phyloP scores from a whole-genome alignment of 2,113 vertebrate species.

The Xiphophorus couchianus region DNA sequence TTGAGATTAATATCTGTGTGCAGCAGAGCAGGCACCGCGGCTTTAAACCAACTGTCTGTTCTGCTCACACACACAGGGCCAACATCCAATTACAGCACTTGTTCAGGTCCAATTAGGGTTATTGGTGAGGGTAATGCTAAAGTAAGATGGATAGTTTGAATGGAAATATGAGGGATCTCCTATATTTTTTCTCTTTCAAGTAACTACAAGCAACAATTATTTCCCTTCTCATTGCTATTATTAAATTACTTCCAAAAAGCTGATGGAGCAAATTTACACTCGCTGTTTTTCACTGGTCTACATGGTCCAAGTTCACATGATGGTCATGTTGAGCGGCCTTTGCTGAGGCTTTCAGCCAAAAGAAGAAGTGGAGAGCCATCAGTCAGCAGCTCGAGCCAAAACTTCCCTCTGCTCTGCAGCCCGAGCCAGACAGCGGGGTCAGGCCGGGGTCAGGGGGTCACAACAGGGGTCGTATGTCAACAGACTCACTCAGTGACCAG shows the following conservation, averaged over 20 bases:
- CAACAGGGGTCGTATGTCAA: conserved; percentile 60
- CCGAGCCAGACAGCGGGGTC: conserved; percentile 69
- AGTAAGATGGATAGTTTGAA: conserved; percentile 18
- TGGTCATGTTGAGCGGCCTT: conserved; percentile 25
- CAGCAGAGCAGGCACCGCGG: conserved; percentile 63
- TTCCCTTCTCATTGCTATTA: not conserved
- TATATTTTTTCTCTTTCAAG: not conserved
- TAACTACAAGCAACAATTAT: not conserved
- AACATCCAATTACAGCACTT: conserved; percentile 69
- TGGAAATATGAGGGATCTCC: not conserved
- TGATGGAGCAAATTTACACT: not conserved
- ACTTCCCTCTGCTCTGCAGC: conserved; percentile 67
- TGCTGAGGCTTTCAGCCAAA: conserved; percentile 60
- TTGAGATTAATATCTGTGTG: conserved; percentile 69
- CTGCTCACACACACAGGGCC: conserved; percentile 61
- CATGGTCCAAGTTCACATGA: not conserved
- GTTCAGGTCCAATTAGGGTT: conserved; percentile 69
- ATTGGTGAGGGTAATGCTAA: conserved; percentile 48
- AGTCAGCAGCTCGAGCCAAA: conserved; percentile 61
- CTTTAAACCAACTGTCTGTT: conserved; percentile 67
- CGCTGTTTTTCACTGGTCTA: not conserved
- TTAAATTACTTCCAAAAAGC: not conserved
- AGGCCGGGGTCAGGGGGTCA: conserved; percentile 62
- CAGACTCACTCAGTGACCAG: conserved; percentile 59
- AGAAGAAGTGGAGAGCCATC: conserved; percentile 51